Evolutionary conservation across 2,888 invertebrate species (phyloP).

Genomic region (Tetanocera ferruginea): DNA sequence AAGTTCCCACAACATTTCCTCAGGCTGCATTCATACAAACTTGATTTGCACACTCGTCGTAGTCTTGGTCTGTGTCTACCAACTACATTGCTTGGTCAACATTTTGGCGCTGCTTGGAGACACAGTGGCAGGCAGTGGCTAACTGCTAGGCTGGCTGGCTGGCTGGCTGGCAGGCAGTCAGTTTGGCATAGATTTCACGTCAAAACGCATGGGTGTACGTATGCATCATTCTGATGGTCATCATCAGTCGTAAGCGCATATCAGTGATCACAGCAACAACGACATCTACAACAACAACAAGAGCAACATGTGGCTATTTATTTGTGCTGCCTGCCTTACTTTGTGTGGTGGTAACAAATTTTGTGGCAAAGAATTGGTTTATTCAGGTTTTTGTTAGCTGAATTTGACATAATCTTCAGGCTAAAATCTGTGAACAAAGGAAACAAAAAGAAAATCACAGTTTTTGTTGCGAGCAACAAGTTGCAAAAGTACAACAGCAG

Average conservation of each 20-base stretch:
- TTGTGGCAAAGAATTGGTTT: conserved; percentile 16
- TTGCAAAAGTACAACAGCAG: background rate
- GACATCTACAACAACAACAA: conserved; percentile 35
- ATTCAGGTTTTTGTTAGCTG: conserved; percentile 11
- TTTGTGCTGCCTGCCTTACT: background rate
- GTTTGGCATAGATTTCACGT: conserved; percentile 63
- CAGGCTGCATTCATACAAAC: background rate
- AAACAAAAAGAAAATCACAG: conserved; percentile 19
- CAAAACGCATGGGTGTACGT: conserved; percentile 66
- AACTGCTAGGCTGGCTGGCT: conserved; percentile 43
- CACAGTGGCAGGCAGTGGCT: background rate
- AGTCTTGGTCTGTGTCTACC: background rate
- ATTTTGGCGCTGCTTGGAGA: background rate
- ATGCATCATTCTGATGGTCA: conserved; percentile 68
- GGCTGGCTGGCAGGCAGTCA: conserved; percentile 42
- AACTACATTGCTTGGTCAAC: background rate
- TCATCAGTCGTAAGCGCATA: conserved; percentile 65
- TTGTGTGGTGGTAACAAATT: conserved; percentile 22
- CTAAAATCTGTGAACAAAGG: conserved; percentile 11
- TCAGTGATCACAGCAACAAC: conserved; percentile 55
- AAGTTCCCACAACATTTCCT: conserved; percentile 28
- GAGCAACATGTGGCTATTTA: background rate
- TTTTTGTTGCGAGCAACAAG: background rate
- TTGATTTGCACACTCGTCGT: conserved; percentile 2
- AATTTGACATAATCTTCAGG: conserved; percentile 25